Conservation (phyloP, 2,797 vertebrate genomes). For the Poeciliopsis turneri region DNA sequence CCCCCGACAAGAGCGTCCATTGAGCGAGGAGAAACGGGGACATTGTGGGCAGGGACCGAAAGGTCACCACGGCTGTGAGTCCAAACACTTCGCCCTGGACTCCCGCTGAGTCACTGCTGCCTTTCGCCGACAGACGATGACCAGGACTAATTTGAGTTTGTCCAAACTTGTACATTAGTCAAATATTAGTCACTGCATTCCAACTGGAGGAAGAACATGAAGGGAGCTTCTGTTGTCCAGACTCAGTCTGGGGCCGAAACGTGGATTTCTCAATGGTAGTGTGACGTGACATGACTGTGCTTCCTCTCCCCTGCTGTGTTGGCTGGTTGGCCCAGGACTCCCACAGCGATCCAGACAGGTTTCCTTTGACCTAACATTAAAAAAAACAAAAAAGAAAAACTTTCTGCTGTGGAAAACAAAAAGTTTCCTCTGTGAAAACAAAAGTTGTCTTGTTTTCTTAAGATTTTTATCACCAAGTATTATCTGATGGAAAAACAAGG, state of each 20-base stretch:
- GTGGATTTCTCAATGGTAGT: constrained; percentile 49
- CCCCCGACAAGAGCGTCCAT: constrained; percentile 66
- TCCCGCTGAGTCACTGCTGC: constrained; percentile 70
- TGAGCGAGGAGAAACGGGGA: constrained; percentile 61
- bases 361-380: constrained; percentile 14
- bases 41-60: constrained; percentile 66
- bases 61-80: constrained; percentile 65
- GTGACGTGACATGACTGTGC: constrained; percentile 35
- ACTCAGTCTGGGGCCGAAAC: constrained; percentile 19
- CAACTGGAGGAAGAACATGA: constrained; percentile 45
- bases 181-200: constrained; percentile 75
- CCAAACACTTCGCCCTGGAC: constrained; percentile 46
- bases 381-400: not conserved
- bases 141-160: constrained; percentile 46
- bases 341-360: constrained; percentile 26
- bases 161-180: constrained; percentile 67
- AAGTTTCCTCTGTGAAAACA: constrained; percentile 3
- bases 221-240: constrained; percentile 48
- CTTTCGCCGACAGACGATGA: constrained; percentile 29
- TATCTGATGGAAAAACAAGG: constrained; percentile 1
- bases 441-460: not conserved
- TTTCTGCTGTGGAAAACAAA: not conserved
- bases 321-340: constrained; percentile 26
- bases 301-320: constrained; percentile 29
- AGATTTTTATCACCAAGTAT: constrained; percentile 12